Evolutionary conservation across 2,113 vertebrate species (phyloP).

Genomic region (Chaetura pelagica): DNA sequence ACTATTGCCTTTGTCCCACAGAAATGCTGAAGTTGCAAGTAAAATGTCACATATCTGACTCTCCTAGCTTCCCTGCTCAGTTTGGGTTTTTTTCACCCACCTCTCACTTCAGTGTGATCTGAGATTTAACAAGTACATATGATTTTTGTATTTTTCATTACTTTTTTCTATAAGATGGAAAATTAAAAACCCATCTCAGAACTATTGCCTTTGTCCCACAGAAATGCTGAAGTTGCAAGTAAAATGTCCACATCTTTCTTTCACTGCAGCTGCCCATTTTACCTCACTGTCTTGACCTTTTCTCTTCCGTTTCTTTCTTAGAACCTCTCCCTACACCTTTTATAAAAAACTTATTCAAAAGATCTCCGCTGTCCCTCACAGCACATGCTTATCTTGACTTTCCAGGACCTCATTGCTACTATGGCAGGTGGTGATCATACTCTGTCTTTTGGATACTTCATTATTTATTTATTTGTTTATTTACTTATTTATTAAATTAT

Average conservation of each 20-base stretch:
- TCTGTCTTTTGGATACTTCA: not conserved
- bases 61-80: not conserved
- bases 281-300: not conserved
- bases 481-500: not conserved
- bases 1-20: not conserved
- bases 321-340: not conserved
- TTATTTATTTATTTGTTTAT: not conserved
- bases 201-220: not conserved
- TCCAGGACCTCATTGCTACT: not conserved
- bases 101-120: not conserved
- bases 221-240: not conserved
- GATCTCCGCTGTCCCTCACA: not conserved
- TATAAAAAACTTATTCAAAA: not conserved
- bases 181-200: rapidly evolving
- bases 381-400: not conserved
- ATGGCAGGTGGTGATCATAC: not conserved
- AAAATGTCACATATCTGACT: not conserved
- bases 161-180: not conserved
- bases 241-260: not conserved
- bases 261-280: not conserved
- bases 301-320: not conserved
- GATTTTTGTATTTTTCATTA: not conserved
- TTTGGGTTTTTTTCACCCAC: not conserved
- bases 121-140: not conserved
- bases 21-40: not conserved